Evolutionary conservation across 2,888 invertebrate species (phyloP), one percentile per base, ranked within the genome.

Genomic region (Ophonus ardosiacus): DNA sequence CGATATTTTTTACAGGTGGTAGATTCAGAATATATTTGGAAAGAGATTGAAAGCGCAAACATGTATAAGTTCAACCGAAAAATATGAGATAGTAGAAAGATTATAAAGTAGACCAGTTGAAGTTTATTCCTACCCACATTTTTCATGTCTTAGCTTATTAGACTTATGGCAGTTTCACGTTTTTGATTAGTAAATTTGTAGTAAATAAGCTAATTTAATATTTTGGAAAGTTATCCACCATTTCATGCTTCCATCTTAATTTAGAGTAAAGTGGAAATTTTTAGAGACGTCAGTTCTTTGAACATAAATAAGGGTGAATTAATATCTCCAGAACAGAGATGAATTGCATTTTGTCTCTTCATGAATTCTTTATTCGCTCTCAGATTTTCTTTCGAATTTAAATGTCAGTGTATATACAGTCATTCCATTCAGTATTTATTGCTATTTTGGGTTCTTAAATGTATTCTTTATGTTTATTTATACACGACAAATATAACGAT

Each of bases 261-360:
- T 74, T 18, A 74, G 51, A 17, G 21, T 13, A 74, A 74, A 51
- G 74, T 51, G 74, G 40, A 17, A n/a, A 71, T 71, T 71, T 71
- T 71, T 71, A 38, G 71, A 71, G 31, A 71, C 38, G 79, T 59
- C 79, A 80, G 79, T 59, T 71, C 71, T 71, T 71, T 71, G 71
- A 31, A 71, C 17, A 31, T 71, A 71, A 71, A 59, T 21, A 59
- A 71, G 71, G 43, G 40, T 40, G 74, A 81, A 81, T 81, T 61
- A 63, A 63, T 81, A 61, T 81, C 81, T 81, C 40, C n/a, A 7
- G 31, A 81, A 63, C 63, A 40, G 43, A 81, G 63, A 81, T 63
- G 38, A 81, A 81, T 81, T 81, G 81, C 59, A 63, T 81, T 81
- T 63, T 81, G 63, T 81, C 81, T 63, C 21, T 59, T 63, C 43